Base-by-base conservation (phyloP, 1,140 invertebrate species). In the Scaptomyza montana region DNA sequence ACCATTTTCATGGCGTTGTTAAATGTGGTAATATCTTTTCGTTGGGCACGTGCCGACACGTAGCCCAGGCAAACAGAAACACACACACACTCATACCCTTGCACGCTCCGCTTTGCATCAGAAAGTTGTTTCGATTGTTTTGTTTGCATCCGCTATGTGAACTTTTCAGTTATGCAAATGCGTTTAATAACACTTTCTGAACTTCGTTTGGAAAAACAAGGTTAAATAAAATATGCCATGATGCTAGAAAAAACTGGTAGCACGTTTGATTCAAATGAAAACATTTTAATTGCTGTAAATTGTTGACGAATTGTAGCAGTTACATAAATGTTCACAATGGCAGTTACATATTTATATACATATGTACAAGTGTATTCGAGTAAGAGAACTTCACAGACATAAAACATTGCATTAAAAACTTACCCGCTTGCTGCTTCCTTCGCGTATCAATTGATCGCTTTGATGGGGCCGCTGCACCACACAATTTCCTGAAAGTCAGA, bases 401-500 rank as follows among this genome's bases (percentile, higher is more conserved):
- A 13, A 45, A 10, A 25, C 19, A 63, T 51, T 45, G 19, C 21
- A 70, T 7, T 16, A 33, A 21, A 16, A 8, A 72, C 95, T 95
- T 92, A 96, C 96, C 92, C 95, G 92, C 90, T 95, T 96, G 71
- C 95, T 95, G 90, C 94, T 94, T 67, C 95, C 95, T 89, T 95
- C 95, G 59, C 94, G 93, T 76, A 96, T 96, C 69, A 95, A 94
- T 91, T 96, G 95, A 91, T 95, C 94, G 13, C 93, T 93, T 80
- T 95, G 94, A 56, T 95, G 95, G 25, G 95, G 95, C 80, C 96
- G 95, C 92, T 96, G 95, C 47, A 97, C 95, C 46, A 96, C 94
- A 91, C 97, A 97, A 86, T 95, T 97, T 90, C 94, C 95, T 96
- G 91, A 46, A 93, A 92, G 7, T 9, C 33, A 12, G 6, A 79